A percentile compares a stretch with the other conserved stretches of the same genome.
Evolutionary conservation across 2,888 invertebrate species (phyloP).

Genomic region (Diarsia dahlii): DNA sequence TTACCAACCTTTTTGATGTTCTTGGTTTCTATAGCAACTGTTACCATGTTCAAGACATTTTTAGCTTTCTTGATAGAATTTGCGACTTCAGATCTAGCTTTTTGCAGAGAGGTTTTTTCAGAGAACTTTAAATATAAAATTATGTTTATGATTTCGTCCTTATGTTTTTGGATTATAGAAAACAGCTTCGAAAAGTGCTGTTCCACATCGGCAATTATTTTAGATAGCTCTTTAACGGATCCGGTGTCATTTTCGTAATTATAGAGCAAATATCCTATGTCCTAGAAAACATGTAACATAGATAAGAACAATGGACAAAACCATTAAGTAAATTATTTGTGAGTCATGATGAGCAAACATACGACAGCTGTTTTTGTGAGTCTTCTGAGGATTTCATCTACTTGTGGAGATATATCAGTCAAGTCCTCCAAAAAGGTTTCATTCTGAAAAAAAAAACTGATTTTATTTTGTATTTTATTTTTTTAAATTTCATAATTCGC

Average conservation of each 20-base stretch:
- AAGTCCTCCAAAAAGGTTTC: conserved; percentile 77
- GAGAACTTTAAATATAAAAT: conserved; percentile 76
- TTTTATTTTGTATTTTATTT: neutral
- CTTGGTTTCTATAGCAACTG: conserved; percentile 68
- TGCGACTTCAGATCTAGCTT: conserved; percentile 76
- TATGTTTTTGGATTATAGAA: conserved; percentile 88
- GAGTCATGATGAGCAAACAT: conserved; percentile 35
- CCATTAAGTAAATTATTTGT: neutral
- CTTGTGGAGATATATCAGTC: conserved; percentile 77
- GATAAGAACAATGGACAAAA: neutral
- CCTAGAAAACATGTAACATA: conserved; percentile 71
- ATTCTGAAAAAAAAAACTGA: conserved; percentile 78
- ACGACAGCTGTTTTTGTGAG: conserved; percentile 87
- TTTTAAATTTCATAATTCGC: neutral
- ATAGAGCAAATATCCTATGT: conserved; percentile 82
- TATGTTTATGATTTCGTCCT: conserved; percentile 82
- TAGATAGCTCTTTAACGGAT: conserved; percentile 73
- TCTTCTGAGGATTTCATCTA: conserved; percentile 83
- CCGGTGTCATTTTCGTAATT: conserved; percentile 80
- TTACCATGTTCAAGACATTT: conserved; percentile 71
- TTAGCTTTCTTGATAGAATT: conserved; percentile 77
- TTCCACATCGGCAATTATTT: conserved; percentile 80
- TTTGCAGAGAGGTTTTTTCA: conserved; percentile 79
- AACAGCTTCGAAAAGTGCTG: conserved; percentile 89
- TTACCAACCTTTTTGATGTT: conserved; percentile 77